These are phyloP conservation scores for Eriosoma lanigerum DNA, from an alignment of 1,140 invertebrate genomes.

Conservation along the genomic window DNA sequence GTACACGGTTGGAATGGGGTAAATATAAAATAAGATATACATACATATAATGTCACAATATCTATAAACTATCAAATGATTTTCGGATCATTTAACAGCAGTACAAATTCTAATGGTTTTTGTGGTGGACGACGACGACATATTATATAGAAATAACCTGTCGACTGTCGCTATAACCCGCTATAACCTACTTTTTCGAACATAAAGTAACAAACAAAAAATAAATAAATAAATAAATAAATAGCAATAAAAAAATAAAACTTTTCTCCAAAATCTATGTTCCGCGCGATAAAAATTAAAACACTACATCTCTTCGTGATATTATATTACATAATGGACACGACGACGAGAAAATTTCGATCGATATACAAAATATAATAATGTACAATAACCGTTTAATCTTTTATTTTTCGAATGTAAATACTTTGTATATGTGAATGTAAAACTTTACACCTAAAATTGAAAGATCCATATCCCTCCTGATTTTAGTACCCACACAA, in stretches of 20 bases:
- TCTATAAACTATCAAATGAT: background rate
- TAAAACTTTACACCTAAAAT: no score
- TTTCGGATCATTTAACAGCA: conserved; percentile 43
- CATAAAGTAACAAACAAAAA: no score
- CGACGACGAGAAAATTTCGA: background rate
- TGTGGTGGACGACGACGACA: background rate
- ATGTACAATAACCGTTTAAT: background rate
- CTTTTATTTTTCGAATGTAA: background rate
- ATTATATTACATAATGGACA: no score
- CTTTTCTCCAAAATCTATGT: background rate
- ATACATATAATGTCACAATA: background rate
- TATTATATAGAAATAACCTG: conserved; percentile 7
- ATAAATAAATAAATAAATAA: no score
- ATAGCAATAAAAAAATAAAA: background rate
- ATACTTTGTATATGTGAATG: no score
- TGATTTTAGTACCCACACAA: no score
- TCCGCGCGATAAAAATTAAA: conserved; percentile 19
- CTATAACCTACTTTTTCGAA: conserved; percentile 4
- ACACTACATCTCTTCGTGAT: background rate
- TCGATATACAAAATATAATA: background rate
- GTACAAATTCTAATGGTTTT: conserved; percentile 13
- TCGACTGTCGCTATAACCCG: background rate
- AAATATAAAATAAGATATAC: background rate
- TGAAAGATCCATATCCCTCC: no score
- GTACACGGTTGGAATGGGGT: background rate